Conservation (phyloP, 2,888 invertebrate species). For the Heliconius aoede region DNA sequence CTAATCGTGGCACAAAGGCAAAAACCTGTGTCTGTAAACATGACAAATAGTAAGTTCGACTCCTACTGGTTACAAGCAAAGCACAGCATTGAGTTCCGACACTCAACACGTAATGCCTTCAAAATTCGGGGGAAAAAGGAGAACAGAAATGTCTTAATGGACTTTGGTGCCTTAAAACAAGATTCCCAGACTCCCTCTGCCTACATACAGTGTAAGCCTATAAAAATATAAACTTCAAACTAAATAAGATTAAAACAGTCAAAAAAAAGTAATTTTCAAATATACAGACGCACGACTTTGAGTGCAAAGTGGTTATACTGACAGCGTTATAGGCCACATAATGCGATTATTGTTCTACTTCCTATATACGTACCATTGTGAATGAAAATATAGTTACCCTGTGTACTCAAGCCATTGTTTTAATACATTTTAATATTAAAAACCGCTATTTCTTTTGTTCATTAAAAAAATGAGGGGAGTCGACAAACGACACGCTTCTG, state of each 20-base stretch:
- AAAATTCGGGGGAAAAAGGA: too few relatives aligned
- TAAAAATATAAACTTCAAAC: not conserved
- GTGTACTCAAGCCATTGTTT: conserved; percentile 42
- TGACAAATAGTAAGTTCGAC: too few relatives aligned
- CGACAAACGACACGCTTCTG: not conserved
- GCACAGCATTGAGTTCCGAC: too few relatives aligned
- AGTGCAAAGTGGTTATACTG: not conserved
- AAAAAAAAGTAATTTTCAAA: not conserved
- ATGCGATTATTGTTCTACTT: conserved; percentile 34
- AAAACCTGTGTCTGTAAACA: too few relatives aligned
- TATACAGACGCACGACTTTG: conserved; percentile 3
- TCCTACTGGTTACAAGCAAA: too few relatives aligned
- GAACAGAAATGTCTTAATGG: too few relatives aligned
- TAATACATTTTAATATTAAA: conserved; percentile 21
- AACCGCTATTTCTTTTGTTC: conserved; percentile 23
- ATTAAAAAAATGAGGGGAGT: conserved; percentile 9
- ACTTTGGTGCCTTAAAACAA: too few relatives aligned
- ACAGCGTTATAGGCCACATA: conserved; percentile 20
- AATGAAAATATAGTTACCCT: conserved; percentile 50
- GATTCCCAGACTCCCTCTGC: too few relatives aligned
- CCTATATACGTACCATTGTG: conserved; percentile 47
- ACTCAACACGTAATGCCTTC: too few relatives aligned
- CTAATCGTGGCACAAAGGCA: too few relatives aligned
- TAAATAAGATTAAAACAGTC: not conserved
- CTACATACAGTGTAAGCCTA: not conserved